A percentile compares a stretch with the other conserved stretches of the same genome.
Conservation (phyloP, 2,113 vertebrate genomes). For the Polypterus senegalus region DNA sequence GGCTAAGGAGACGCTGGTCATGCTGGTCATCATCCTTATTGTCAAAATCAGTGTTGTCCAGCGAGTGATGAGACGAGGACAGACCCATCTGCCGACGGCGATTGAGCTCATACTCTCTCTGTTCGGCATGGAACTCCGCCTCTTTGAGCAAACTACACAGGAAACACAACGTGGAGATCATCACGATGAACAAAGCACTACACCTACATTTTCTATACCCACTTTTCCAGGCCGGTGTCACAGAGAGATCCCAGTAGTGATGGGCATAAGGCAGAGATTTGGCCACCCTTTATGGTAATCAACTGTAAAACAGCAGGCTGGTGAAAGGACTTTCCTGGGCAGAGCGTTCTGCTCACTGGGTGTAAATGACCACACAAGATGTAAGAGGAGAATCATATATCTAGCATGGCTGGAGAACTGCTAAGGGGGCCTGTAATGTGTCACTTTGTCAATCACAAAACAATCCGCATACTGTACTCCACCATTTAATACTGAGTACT, state of each 20-base stretch:
- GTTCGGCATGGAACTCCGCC: conserved; percentile 92
- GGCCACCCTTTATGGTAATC: too few species aligned
- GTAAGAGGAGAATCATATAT: too few species aligned
- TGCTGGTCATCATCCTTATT: conserved; percentile 97
- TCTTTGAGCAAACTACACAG: conserved; percentile 80
- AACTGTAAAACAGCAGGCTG: too few species aligned
- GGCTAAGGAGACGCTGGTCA: conserved; percentile 90
- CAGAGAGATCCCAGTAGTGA: not conserved
- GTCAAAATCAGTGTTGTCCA: conserved; percentile 93
- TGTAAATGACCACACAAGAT: too few species aligned
- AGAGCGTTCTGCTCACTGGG: too few species aligned
- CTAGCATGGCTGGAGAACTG: too few species aligned
- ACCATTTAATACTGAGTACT: too few species aligned
- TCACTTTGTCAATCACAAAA: not conserved
- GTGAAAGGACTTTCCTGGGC: too few species aligned
- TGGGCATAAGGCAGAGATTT: too few species aligned
- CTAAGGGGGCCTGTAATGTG: not conserved
- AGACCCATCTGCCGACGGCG: conserved; percentile 87
- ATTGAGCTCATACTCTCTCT: conserved; percentile 84
- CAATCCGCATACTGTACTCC: too few species aligned
- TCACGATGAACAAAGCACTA: not conserved
- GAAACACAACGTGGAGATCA: not conserved
- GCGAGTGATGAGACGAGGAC: conserved; percentile 86
- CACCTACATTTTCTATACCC: not conserved
- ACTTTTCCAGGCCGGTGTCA: not conserved